Percentiles rank a stretch among this genome's conserved stretches.
These are phyloP conservation scores for Calidris pugnax DNA, from an alignment of 2,113 vertebrate genomes.

Conservation along the genomic window DNA sequence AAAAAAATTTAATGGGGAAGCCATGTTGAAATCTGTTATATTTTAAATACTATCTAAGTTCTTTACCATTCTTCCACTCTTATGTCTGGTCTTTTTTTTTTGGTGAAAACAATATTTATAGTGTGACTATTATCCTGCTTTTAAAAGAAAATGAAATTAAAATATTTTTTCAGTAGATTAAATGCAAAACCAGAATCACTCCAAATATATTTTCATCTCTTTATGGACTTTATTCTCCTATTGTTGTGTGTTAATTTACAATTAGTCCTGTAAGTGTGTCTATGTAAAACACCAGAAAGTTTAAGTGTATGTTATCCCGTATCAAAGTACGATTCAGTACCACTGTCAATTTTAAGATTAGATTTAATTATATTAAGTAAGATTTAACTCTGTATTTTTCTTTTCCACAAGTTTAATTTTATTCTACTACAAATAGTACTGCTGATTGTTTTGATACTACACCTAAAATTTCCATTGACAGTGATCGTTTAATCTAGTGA, in stretches of 20 bases:
- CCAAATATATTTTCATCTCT: not conserved
- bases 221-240: not conserved
- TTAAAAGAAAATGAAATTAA: not conserved
- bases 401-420: not conserved
- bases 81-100: not conserved
- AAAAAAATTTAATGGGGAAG: not conserved
- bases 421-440: not conserved
- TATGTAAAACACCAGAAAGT: not conserved
- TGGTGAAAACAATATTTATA: not conserved
- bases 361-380: not conserved
- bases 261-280: not conserved
- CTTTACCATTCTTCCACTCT: not conserved
- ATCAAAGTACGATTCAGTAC: not conserved
- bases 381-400: not conserved
- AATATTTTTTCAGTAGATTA: not conserved
- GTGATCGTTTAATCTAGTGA: not conserved
- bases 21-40: not conserved
- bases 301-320: not conserved
- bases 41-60: not conserved
- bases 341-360: not conserved
- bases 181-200: not conserved
- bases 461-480: not conserved
- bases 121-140: not conserved
- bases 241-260: not conserved
- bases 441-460: not conserved